Base-by-base conservation (phyloP, 2,113 vertebrate genomes). In the Hemiprocne comata region DNA sequence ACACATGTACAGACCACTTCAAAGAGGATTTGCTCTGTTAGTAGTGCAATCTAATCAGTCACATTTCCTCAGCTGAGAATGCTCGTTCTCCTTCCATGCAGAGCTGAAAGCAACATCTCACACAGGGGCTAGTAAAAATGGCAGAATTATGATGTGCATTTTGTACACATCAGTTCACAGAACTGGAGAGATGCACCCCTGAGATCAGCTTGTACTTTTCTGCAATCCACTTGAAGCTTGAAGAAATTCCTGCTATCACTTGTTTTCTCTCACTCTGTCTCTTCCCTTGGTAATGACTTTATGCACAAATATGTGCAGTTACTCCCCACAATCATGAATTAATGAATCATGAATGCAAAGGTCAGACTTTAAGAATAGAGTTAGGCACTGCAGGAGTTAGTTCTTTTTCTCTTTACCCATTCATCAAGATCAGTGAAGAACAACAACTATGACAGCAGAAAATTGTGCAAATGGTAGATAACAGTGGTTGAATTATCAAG, bases 131-230 rank as follows among this genome's bases (percentile, higher is more conserved):
- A 69, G 72, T 82, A 78, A 90, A 92, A 92, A 82, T 90, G 57
- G 18, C 61, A 90, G 86, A 90, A 69, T 94, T 78, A 90, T 72
- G 89, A 90, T 74, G 42, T 77, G 28, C 7, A 2, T 78, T 95
- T 95, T 96, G 82, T 92, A 92, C 28, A 75, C 25, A 86, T 65
- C 75, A 86, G 28, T 80, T 93, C 80, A 69, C 38, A 91, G 75
- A 89, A 67, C 34, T 79, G 38, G 57, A 95, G 85, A 73, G 84
- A 89, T 20, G 42, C 23, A 83, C 72, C 29, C 28, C n/a, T 88
- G 86, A 94, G 61, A 95, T 85, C 51, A 87, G 24, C 17, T 48
- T 48, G 34, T 36, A 23, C 74, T 81, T 90, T 77, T 90, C n/a
- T 92, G 60, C 29, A 85, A 53, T 48, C 19, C 46, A 38, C 46